These are phyloP conservation scores for Noturus placidus DNA, from an alignment of 2,113 vertebrate genomes.

Conservation along the genomic window DNA sequence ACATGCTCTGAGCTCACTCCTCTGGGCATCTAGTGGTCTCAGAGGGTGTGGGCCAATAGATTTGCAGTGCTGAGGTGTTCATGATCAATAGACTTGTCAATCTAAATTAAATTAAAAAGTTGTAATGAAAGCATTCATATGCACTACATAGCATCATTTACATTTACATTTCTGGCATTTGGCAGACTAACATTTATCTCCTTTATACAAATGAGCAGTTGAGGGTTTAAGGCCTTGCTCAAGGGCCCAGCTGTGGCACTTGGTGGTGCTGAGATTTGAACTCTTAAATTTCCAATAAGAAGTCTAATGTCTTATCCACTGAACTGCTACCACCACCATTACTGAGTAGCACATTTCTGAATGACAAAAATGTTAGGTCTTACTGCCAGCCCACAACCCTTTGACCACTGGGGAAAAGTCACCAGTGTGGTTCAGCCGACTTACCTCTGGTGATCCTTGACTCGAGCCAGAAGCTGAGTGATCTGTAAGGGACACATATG, in stretches of 20 bases:
- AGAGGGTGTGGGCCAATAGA: constrained; percentile 28
- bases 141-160: background rate
- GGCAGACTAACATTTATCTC: no score
- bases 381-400: constrained; percentile 25
- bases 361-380: background rate
- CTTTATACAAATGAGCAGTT: no score
- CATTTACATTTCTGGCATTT: no score
- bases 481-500: constrained; percentile 66
- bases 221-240: no score
- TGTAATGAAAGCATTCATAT: background rate
- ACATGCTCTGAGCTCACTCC: constrained; percentile 44
- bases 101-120: background rate
- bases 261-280: no score
- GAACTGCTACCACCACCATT: no score
- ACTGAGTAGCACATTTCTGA: background rate
- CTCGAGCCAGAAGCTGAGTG: constrained; percentile 65
- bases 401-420: constrained; percentile 41
- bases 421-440: constrained; percentile 52
- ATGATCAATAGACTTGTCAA: background rate
- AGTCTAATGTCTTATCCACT: no score
- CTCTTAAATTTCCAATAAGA: no score
- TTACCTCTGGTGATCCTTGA: constrained; percentile 68
- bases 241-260: no score
- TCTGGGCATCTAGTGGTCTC: constrained; percentile 37
- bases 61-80: background rate